These are phyloP conservation scores for Polydesmus complanatus DNA, from an alignment of 2,888 invertebrate genomes.

Conservation along the genomic window DNA sequence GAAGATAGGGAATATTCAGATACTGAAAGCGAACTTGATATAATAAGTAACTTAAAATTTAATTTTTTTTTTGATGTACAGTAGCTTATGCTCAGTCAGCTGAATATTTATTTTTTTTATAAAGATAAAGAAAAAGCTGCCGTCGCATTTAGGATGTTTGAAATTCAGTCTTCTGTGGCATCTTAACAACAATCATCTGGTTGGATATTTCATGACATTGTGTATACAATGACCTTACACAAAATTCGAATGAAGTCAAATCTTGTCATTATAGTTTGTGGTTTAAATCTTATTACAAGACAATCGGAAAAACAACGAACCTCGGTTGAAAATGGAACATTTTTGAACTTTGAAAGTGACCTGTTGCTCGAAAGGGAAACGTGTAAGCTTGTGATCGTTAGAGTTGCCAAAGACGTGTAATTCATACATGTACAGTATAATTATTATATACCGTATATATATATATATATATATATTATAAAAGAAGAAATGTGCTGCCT, in stretches of 20 bases:
- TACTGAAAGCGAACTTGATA: slow-evolving; percentile 12
- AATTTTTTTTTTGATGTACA: background rate
- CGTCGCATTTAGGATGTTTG: slow-evolving; percentile 21
- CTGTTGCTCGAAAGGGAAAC: too few species aligned
- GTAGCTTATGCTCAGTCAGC: background rate
- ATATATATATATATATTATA: background rate
- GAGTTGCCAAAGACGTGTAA: background rate
- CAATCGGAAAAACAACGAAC: too few species aligned
- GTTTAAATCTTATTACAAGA: too few species aligned
- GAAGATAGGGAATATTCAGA: slow-evolving; percentile 8
- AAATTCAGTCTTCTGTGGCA: background rate
- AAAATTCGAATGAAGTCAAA: background rate
- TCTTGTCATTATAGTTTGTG: too few species aligned
- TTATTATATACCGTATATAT: background rate
- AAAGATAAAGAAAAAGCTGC: slow-evolving; percentile 17
- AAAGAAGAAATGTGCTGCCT: background rate
- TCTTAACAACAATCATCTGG: background rate
- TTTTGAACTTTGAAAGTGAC: too few species aligned
- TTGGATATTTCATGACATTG: background rate
- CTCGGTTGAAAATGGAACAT: too few species aligned
- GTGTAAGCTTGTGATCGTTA: too few species aligned
- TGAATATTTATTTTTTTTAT: background rate
- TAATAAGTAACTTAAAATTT: background rate
- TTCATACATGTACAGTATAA: too few species aligned
- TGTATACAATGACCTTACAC: background rate